Base-by-base conservation (phyloP, 2,113 vertebrate species). In the Sarotherodon lohbergeri region DNA sequence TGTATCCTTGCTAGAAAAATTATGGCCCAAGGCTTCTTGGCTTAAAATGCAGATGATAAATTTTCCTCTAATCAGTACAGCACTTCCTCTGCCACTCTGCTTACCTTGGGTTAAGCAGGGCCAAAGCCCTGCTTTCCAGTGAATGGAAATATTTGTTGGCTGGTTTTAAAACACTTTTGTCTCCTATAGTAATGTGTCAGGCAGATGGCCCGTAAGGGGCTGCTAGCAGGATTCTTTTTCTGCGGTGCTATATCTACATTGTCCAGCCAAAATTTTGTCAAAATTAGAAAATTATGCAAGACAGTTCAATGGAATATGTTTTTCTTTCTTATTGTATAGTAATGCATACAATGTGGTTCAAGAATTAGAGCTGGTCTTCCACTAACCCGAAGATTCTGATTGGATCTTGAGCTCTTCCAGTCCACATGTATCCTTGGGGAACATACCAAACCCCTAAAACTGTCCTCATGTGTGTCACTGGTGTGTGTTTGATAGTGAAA, bases 41-140 rank as follows among this genome's bases (percentile, higher is more conserved):
- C 90, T 91, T 80, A 80, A 88, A 87, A 84, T 71, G 61, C 10
- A 7, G 84, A 90, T 79, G 63, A 88, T 93, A 89, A 89, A 90
- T 91, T 88, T 29, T 84, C 34, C 43, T 81, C 39, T 81, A 52
- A 86, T 86, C 59, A 55, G 59, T 46, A 9, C 5, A 68, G 59
- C 59, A 81, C 57, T 68, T 81, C 57, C 61, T 68, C 61, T 71
- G 79, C 85, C 80, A 55, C 85, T 71, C 61, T 43, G 36, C 82
- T 46, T 76, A 84, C 82, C 68, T 68, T 50, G 29, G 83, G 55
- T 39, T 50, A 36, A 78, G 61, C 34, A 71, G 63, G 56, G 76
- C 83, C 56, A 43, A 59, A 78, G 73, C 27, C 27, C 27, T 52
- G 46, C 17, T 79, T 66, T 61, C 16, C 17, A 66, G 24, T 52